A percentile compares a stretch with the other conserved stretches of the same genome.
These are phyloP conservation scores for Sebastes fasciatus DNA, from an alignment of 2,113 vertebrate species.

Conservation along the genomic window DNA sequence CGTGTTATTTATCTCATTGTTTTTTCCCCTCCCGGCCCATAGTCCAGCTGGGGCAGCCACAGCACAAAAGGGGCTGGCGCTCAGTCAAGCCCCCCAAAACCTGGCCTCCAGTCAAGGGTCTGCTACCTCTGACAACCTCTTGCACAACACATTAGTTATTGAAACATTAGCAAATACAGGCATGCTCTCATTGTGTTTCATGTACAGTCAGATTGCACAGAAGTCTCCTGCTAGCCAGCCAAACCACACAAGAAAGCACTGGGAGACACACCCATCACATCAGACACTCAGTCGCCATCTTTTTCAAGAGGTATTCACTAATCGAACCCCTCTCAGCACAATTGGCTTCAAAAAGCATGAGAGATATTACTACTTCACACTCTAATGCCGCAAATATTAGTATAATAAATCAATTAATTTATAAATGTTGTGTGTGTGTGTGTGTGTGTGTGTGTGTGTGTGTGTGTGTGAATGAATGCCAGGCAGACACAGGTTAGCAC, in stretches of 20 bases:
- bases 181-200: slow-evolving; percentile 15
- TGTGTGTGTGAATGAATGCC: slow-evolving; percentile 5
- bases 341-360: slow-evolving; percentile 19
- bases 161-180: slow-evolving; percentile 11
- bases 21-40: slow-evolving; percentile 37
- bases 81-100: slow-evolving; percentile 50
- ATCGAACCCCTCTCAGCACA: slow-evolving; percentile 2
- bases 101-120: slow-evolving; percentile 43
- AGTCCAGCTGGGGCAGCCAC: slow-evolving; percentile 68
- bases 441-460: background rate
- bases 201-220: slow-evolving; percentile 23
- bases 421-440: slow-evolving; percentile 8
- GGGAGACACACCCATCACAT: slow-evolving; percentile 62
- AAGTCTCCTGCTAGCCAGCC: slow-evolving; percentile 9
- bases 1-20: slow-evolving; percentile 80
- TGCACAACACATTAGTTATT: slow-evolving; percentile 46
- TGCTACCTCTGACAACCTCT: slow-evolving; percentile 42
- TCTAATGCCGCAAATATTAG: slow-evolving; percentile 20
- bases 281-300: slow-evolving; percentile 38
- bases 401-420: background rate
- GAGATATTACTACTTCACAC: slow-evolving; percentile 8
- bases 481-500: slow-evolving; percentile 61
- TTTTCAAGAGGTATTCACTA: slow-evolving; percentile 9
- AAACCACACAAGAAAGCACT: slow-evolving; percentile 35
- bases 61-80: slow-evolving; percentile 65